Evolutionary conservation across 2,113 vertebrate genomes (phyloP), one percentile per base, ranked within the genome.

Genomic region (Dromiciops gliroides): DNA sequence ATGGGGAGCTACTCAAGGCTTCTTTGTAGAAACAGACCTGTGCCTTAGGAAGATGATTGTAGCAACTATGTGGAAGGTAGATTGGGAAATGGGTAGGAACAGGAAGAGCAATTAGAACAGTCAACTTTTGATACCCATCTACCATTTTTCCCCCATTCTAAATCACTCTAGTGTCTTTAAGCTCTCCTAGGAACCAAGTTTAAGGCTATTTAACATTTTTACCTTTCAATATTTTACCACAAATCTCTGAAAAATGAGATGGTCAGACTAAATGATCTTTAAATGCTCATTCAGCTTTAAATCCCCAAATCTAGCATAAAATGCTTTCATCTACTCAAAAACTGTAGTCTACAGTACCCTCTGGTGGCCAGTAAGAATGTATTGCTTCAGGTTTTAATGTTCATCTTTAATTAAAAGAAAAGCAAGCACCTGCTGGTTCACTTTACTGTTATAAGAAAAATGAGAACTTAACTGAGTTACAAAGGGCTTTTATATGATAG

Each of bases 341-440:
- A 12, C 67, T 44, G 89, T 91, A 93, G 98, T 60, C 94, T 96
- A 2, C 52, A 25, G 96, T 90, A 95, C 97, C 98, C 98, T 97
- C 98, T 97, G 22, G 95, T 98, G 98, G 96, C 91, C 95, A 97
- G 6, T 0, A 0, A 0, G 1, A 93, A 50, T 49, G 90, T 0
- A 53, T 37, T 92, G 60, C 60, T 75, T 83, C n/a, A 44, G 6
- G 48, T 47, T 4, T 90, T 5, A 48, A 14, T 3, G 47, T 28
- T 11, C 8, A 0, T 0, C 4, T 10, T 37, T 37, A 1, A 0
- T 23, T 48, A 14, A 11, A 31, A 49, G 47, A 50, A 12, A 67
- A 44, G 0, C 37, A 3, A 2, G 19, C 0, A 0, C 89, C 91
- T 25, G 28, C 47, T 4, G 50, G 28, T 23, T 92, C 48, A 52